Conservation (phyloP, 2,888 invertebrate species). For the Orthosia incerta region DNA sequence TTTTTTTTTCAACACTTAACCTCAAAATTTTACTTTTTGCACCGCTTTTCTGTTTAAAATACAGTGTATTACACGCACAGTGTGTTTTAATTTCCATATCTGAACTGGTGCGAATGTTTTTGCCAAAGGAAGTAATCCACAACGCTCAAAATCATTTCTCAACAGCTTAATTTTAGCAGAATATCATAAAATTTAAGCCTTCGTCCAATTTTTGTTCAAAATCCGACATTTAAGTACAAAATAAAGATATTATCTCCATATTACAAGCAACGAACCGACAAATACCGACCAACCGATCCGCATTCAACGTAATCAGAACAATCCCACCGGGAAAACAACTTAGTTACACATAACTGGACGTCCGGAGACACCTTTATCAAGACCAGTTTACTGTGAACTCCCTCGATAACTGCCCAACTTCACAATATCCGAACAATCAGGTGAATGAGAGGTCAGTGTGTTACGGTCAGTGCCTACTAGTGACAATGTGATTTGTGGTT, state of each 20-base stretch:
- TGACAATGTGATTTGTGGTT: conserved; percentile 68
- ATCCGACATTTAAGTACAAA: neutral
- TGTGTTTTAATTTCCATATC: neutral
- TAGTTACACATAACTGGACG: conserved; percentile 70
- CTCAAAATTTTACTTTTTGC: neutral
- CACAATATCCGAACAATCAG: conserved; percentile 13
- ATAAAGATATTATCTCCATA: conserved; percentile 16
- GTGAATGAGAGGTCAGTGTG: conserved; percentile 42
- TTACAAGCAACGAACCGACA: conserved; percentile 34
- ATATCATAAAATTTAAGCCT: neutral
- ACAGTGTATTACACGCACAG: neutral
- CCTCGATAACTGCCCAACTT: conserved; percentile 4
- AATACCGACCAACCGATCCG: conserved; percentile 50
- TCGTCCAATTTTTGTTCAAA: neutral
- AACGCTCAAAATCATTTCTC: neutral
- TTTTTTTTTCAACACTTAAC: neutral
- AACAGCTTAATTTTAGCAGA: neutral
- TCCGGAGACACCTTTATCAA: conserved; percentile 61
- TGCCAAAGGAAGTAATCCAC: neutral
- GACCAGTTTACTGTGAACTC: conserved; percentile 58
- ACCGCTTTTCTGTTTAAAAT: neutral
- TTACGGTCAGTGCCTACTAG: conserved; percentile 47
- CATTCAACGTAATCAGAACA: conserved; percentile 65
- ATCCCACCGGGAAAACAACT: conserved; percentile 72
- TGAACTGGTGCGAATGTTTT: neutral